Evolutionary conservation across 2,888 invertebrate genomes (phyloP).

Genomic region (Gisinianus flammeolus): DNA sequence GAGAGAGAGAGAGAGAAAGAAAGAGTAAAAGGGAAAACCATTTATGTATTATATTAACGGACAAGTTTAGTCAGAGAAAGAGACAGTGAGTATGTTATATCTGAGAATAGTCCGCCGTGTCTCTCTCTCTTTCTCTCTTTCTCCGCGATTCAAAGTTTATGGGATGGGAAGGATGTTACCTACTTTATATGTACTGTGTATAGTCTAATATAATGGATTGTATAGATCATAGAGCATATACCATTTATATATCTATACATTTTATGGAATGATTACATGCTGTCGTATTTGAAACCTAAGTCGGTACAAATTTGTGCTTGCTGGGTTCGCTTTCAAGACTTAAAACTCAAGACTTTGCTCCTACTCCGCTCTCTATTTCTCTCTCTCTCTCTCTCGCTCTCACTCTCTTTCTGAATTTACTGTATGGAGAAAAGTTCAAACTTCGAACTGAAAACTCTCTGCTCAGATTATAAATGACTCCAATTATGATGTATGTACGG

Average conservation of each 20-base stretch:
- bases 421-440: not conserved
- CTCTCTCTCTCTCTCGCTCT: not conserved
- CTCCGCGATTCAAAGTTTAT: not conserved
- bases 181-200: too few relatives aligned
- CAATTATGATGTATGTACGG: constrained; percentile 35
- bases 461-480: constrained; percentile 40
- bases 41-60: not conserved
- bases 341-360: too few relatives aligned
- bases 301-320: constrained; percentile 24
- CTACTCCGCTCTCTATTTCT: too few relatives aligned
- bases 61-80: constrained; percentile 5
- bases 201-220: too few relatives aligned
- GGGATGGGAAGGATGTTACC: not conserved
- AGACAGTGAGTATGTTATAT: not conserved
- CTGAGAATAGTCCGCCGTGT: not conserved
- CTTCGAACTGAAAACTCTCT: constrained; percentile 22
- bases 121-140: not conserved
- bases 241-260: not conserved
- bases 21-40: not conserved
- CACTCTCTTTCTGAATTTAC: not conserved
- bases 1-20: not conserved
- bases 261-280: constrained; percentile 5
- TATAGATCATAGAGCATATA: too few relatives aligned
- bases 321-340: constrained; percentile 2
- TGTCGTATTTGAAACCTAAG: constrained; percentile 21